A percentile compares a stretch with the other conserved stretches of the same genome.
phyloP scores from a whole-genome alignment of 2,113 vertebrate genomes.

The Ochotona curzoniae region DNA sequence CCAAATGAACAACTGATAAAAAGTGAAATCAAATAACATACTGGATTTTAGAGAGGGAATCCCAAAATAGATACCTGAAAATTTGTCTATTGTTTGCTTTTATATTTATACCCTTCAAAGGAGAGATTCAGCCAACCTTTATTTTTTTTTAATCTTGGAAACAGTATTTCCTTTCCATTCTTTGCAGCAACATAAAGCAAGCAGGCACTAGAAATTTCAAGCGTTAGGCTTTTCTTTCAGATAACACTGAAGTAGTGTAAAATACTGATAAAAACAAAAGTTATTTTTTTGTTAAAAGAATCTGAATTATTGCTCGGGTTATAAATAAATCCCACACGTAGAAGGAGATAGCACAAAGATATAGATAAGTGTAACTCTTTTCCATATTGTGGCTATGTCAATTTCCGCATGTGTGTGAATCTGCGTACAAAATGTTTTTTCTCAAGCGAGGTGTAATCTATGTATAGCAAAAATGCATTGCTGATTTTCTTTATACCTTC shows the following conservation, averaged over 20 bases:
- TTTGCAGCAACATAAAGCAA: constrained; percentile 69
- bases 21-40: constrained; percentile 74
- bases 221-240: constrained; percentile 52
- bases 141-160: constrained; percentile 58
- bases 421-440: not conserved
- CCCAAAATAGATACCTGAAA: constrained; percentile 49
- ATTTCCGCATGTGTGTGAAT: not conserved
- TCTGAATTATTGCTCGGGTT: constrained; percentile 60
- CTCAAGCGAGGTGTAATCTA: not conserved
- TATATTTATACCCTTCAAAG: constrained; percentile 66
- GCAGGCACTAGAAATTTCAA: constrained; percentile 53
- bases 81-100: constrained; percentile 73
- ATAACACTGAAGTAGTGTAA: constrained; percentile 51
- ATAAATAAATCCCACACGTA: constrained; percentile 39
- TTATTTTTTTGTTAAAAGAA: constrained; percentile 57
- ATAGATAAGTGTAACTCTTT: not conserved
- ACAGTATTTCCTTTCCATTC: constrained; percentile 15
- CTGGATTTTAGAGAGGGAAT: constrained; percentile 28
- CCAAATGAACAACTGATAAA: constrained; percentile 70
- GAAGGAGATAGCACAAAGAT: not conserved
- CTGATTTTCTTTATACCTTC: too few relatives aligned
- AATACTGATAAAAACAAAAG: constrained; percentile 68
- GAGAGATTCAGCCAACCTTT: constrained; percentile 41
- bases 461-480: not conserved
- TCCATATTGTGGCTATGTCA: not conserved